Conservation (phyloP, 2,797 vertebrate species). For the Megaceryle alcyon region DNA sequence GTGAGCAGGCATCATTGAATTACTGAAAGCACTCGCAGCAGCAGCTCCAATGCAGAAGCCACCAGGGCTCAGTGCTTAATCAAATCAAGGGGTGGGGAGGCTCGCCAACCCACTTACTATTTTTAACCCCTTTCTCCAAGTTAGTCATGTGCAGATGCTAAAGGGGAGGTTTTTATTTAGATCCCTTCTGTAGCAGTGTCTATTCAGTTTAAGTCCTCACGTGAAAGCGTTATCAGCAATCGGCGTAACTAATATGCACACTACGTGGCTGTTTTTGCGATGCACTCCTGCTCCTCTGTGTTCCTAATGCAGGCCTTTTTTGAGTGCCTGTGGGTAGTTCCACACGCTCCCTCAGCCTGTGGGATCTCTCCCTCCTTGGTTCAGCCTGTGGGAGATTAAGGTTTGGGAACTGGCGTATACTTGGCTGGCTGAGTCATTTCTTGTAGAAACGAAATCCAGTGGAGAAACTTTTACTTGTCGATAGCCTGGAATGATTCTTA, state of each 20-base stretch:
- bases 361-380: neutral
- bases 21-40: conserved; percentile 74
- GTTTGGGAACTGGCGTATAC: neutral
- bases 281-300: neutral
- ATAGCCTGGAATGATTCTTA: conserved; percentile 45
- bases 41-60: conserved; percentile 71
- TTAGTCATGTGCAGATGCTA: conserved; percentile 35
- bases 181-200: neutral
- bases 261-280: neutral
- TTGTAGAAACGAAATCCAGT: neutral
- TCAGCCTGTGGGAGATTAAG: neutral
- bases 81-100: conserved; percentile 71
- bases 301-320: neutral
- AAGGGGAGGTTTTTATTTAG: conserved; percentile 50
- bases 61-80: conserved; percentile 72
- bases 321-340: neutral
- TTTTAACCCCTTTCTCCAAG: conserved; percentile 66
- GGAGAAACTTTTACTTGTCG: conserved; percentile 58
- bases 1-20: conserved; percentile 79
- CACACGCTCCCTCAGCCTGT: rapidly evolving
- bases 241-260: rapidly evolving
- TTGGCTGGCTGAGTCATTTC: neutral
- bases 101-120: conserved; percentile 67
- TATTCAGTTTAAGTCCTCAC: neutral
- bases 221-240: neutral